phyloP scores from a whole-genome alignment of 2,113 vertebrate genomes.

The Triplophysa rosa region DNA sequence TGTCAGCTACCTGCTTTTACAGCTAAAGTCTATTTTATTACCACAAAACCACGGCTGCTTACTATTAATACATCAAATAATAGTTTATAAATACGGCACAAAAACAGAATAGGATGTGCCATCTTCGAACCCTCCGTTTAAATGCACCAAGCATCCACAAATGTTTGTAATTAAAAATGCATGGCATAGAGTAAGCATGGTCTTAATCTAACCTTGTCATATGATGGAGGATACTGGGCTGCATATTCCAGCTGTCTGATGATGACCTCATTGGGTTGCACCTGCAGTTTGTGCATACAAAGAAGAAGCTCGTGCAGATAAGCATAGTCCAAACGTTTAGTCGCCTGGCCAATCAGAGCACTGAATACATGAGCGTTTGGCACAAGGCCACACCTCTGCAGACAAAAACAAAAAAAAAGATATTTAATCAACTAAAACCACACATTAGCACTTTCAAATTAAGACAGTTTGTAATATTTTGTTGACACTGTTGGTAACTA shows the following conservation, averaged over 20 bases:
- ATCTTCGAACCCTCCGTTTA: neutral
- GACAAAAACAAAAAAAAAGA: conserved; percentile 33
- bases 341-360: conserved; percentile 81
- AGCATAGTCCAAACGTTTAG: conserved; percentile 80
- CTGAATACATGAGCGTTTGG: conserved; percentile 88
- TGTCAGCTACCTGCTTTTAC: neutral
- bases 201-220: conserved; percentile 79
- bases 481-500: too few species aligned
- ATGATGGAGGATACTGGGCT: conserved; percentile 85
- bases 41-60: too few species aligned
- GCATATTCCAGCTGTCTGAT: conserved; percentile 91
- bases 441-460: too few species aligned
- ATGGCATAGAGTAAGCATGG: too few species aligned
- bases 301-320: conserved; percentile 85
- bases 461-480: too few species aligned
- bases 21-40: neutral
- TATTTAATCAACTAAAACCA: too few species aligned
- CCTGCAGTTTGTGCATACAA: conserved; percentile 77
- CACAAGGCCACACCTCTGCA: conserved; percentile 78
- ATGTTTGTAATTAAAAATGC: neutral
- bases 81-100: too few species aligned
- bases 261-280: conserved; percentile 87
- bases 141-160: neutral
- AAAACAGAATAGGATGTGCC: too few species aligned
- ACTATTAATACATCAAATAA: too few species aligned